Percentiles rank a stretch among this genome's conserved stretches.
These are phyloP conservation scores for Philereme vetulata DNA, from an alignment of 2,888 invertebrate species.

Conservation along the genomic window DNA sequence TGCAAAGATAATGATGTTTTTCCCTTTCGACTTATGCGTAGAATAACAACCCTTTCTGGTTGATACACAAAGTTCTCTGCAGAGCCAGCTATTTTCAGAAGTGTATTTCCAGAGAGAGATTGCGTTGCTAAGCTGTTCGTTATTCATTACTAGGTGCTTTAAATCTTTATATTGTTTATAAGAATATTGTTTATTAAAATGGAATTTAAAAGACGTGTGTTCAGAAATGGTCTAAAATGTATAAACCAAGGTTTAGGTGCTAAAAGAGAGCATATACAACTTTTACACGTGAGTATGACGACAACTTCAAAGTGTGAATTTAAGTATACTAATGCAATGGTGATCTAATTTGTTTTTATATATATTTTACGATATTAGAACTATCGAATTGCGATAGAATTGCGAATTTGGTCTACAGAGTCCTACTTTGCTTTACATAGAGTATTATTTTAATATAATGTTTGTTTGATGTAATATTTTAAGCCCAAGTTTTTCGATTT, in stretches of 20 bases:
- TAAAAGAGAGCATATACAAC: conserved; percentile 59
- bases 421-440: no score
- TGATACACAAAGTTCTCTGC: neutral
- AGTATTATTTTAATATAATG: no score
- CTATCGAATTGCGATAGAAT: neutral
- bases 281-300: conserved; percentile 28
- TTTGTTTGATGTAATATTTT: no score
- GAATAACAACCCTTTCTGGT: no score
- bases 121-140: neutral
- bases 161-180: conserved; percentile 28
- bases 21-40: no score
- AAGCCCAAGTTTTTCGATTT: no score
- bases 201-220: conserved; percentile 64
- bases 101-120: neutral
- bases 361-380: neutral
- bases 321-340: conserved; percentile 31
- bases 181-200: conserved; percentile 35
- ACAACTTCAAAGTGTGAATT: conserved; percentile 22
- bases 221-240: conserved; percentile 75
- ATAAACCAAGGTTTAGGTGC: conserved; percentile 71
- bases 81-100: neutral
- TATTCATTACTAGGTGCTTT: conserved; percentile 36
- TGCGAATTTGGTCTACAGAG: no score
- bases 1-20: no score
- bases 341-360: neutral